Percentiles rank a stretch among this genome's conserved stretches.
Evolutionary conservation across 2,797 vertebrate genomes (phyloP).

Genomic region (Callimico goeldii): DNA sequence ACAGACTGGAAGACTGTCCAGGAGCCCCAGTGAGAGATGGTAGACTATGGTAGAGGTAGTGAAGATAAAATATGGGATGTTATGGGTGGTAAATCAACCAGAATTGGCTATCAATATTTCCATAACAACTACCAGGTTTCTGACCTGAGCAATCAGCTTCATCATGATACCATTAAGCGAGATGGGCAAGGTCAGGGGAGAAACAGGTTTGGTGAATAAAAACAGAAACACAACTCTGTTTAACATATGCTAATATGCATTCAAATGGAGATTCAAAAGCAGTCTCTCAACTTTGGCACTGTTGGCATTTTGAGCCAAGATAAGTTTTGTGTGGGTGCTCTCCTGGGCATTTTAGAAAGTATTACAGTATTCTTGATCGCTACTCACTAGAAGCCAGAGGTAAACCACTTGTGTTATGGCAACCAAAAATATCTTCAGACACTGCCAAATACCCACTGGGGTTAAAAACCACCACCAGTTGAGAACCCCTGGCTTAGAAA

Average conservation of each 20-base stretch:
- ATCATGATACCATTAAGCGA: not conserved
- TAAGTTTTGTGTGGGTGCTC: not conserved
- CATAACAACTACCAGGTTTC: not conserved
- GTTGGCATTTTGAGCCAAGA: not conserved
- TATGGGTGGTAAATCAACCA: not conserved
- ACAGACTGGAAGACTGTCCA: not conserved
- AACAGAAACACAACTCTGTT: not conserved
- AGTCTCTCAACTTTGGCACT: not conserved
- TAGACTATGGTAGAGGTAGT: not conserved
- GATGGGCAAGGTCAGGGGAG: not conserved
- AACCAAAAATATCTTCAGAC: not conserved
- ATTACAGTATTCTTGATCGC: not conserved
- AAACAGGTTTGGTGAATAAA: not conserved
- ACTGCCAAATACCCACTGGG: not conserved
- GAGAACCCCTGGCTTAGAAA: not conserved
- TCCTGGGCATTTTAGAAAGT: not conserved
- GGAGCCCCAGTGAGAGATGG: not conserved
- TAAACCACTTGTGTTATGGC: rapidly evolving
- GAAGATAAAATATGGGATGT: not conserved
- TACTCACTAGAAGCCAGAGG: not conserved
- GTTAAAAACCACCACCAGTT: not conserved
- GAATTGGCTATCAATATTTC: not conserved
- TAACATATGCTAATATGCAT: not conserved
- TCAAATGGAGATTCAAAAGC: not conserved
- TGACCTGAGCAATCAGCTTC: not conserved